Base-by-base conservation (phyloP, 2,797 vertebrate genomes). In the Pantherophis alleghaniensis region DNA sequence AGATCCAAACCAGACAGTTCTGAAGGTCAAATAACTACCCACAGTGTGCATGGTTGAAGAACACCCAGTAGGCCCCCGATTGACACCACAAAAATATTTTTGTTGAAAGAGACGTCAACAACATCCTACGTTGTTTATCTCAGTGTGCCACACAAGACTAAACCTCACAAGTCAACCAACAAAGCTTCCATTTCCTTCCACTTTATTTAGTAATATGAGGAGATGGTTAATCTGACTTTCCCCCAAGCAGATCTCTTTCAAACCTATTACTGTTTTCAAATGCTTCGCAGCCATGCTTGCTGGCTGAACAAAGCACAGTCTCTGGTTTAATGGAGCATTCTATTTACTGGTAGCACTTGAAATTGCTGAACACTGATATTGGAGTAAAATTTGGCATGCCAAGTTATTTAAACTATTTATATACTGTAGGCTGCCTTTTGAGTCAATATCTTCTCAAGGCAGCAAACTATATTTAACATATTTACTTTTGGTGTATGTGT, bases 41-140 rank as follows among this genome's bases (percentile, higher is more conserved):
- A 74, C 5, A 61, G 13, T 57, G 9, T 42, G 79, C 91, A 32
- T 94, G 51, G 18, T 61, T 91, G 86, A 92, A 92, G 92, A 89
- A 79, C 57, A 53, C 37, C 3, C 63, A 13, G 7, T 57, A 86
- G 93, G 60, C 87, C 74, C 18, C 91, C 32, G 5, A 93, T 59
- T 2, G 60, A 69, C 28, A 57, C 53, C 90, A 63, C 59, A 69
- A 94, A 93, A 69, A 87, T 56, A 86, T 94, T 92, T 93, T 55
- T 47, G 26, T 32, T 91, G 56, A 89, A 20, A 59, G 0, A 59
- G 60, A 86, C 3, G 4, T 9, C 91, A 91, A 63, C 51, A 87
- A 24, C 66, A 63, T 0, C 93, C 89, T 61, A 60, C 59, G 53
- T 83, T 91, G 42, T 4, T 66, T 95, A 94, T 94, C 42, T 55